Evolutionary conservation across 1,140 invertebrate species (phyloP).

Genomic region (Dufourea novaeangliae): DNA sequence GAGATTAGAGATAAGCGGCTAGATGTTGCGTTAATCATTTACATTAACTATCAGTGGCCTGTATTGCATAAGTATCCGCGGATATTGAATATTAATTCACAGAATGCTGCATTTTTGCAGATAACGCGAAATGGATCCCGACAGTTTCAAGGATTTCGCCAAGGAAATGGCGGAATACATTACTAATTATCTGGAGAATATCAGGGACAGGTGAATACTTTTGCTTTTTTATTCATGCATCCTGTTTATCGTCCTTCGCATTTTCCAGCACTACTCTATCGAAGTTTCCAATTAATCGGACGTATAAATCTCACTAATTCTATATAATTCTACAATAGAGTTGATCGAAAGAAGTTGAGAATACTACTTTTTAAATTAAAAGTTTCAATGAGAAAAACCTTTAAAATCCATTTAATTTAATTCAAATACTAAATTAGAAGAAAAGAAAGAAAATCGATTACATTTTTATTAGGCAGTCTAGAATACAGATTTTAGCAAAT

Average conservation of each 20-base stretch:
- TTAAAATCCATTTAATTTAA: too few species aligned
- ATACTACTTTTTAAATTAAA: background rate
- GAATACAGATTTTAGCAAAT: too few species aligned
- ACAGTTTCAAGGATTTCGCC: slow-evolving; percentile 89
- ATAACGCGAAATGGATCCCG: slow-evolving; percentile 85
- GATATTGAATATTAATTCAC: background rate
- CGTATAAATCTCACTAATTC: too few species aligned
- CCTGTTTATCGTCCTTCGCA: background rate
- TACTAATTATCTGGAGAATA: slow-evolving; percentile 91
- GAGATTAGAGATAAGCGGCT: background rate
- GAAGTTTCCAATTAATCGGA: background rate
- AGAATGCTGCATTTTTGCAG: slow-evolving; percentile 16
- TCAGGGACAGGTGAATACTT: slow-evolving; percentile 87
- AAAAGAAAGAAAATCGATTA: too few species aligned
- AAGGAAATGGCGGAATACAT: slow-evolving; percentile 92
- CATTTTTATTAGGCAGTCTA: too few species aligned
- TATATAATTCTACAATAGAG: too few species aligned
- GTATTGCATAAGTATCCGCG: background rate
- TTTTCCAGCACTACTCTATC: background rate
- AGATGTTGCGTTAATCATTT: background rate
- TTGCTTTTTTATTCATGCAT: background rate
- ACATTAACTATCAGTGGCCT: background rate
- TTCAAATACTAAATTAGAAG: too few species aligned
- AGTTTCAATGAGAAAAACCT: too few species aligned
- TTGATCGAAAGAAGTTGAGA: too few species aligned